Evolutionary conservation across 2,888 invertebrate genomes (phyloP).

Genomic region (Amorpha juglandis): DNA sequence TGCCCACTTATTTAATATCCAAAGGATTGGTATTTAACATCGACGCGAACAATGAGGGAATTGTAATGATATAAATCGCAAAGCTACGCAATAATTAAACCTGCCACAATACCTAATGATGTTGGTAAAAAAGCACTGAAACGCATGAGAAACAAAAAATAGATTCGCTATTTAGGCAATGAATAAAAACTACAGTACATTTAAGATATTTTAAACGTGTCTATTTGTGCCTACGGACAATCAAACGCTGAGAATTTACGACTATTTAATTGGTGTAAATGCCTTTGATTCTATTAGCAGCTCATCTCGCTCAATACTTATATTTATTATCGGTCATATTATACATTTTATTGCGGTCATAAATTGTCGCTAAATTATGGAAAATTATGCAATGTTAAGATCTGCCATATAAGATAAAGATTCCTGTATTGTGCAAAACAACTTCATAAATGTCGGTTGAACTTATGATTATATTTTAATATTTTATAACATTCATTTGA

Average conservation of each 20-base stretch:
- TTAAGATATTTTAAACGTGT: not conserved
- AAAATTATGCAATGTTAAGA: not conserved
- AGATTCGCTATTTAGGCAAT: not conserved
- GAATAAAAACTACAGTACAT: not conserved
- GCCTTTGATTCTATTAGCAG: not conserved
- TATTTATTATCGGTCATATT: not conserved
- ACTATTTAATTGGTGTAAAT: not conserved
- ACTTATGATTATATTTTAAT: not conserved
- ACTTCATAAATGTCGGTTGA: not conserved
- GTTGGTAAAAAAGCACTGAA: slow-evolving; percentile 63
- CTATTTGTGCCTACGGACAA: not conserved
- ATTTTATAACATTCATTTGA: not conserved
- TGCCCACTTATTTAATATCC: slow-evolving; percentile 5
- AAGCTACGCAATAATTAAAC: slow-evolving; percentile 59
- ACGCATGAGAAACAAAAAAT: not conserved
- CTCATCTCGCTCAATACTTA: not conserved
- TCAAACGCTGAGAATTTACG: not conserved
- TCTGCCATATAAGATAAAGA: not conserved
- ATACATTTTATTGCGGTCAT: not conserved
- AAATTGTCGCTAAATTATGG: not conserved
- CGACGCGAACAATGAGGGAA: slow-evolving; percentile 41
- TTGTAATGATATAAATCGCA: slow-evolving; percentile 45
- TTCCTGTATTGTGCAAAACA: not conserved
- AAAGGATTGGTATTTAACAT: slow-evolving; percentile 15
- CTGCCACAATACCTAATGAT: slow-evolving; percentile 70